phyloP scores from a whole-genome alignment of 2,113 vertebrate genomes.

The Varanus komodoensis region DNA sequence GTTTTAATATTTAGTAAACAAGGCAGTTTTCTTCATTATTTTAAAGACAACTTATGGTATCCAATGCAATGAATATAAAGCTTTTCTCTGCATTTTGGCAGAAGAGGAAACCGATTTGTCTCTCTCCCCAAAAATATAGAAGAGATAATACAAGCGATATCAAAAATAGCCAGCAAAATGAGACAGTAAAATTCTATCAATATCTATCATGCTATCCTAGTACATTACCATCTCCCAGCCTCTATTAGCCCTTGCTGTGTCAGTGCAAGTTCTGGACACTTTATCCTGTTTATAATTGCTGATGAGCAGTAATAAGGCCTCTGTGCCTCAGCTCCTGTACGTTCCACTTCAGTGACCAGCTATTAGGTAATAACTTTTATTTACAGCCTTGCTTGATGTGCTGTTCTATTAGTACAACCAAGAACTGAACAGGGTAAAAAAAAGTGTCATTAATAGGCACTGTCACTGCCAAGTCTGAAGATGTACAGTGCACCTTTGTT shows the following conservation, averaged over 20 bases:
- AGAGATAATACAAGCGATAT: slow-evolving; percentile 71
- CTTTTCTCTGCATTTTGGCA: slow-evolving; percentile 49
- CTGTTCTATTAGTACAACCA: slow-evolving; percentile 79
- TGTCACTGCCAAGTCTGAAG: slow-evolving; percentile 67
- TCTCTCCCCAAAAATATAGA: slow-evolving; percentile 55
- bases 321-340: slow-evolving; percentile 74
- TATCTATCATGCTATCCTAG: slow-evolving; percentile 73
- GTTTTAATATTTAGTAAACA: slow-evolving; percentile 50
- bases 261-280: slow-evolving; percentile 74
- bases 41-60: slow-evolving; percentile 26
- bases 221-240: slow-evolving; percentile 64
- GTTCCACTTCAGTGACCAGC: slow-evolving; percentile 77
- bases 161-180: slow-evolving; percentile 72
- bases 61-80: slow-evolving; percentile 27
- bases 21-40: slow-evolving; percentile 51
- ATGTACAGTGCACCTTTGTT: slow-evolving; percentile 68
- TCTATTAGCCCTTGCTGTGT: slow-evolving; percentile 70
- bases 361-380: slow-evolving; percentile 86
- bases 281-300: slow-evolving; percentile 84
- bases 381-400: slow-evolving; percentile 80
- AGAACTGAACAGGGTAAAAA: slow-evolving; percentile 60
- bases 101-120: slow-evolving; percentile 58
- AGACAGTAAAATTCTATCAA: slow-evolving; percentile 76
- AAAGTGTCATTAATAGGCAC: slow-evolving; percentile 70
- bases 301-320: slow-evolving; percentile 83